Evolutionary conservation across 2,888 invertebrate species (phyloP), one percentile per base, ranked within the genome.

Genomic region (Folsomia candida): DNA sequence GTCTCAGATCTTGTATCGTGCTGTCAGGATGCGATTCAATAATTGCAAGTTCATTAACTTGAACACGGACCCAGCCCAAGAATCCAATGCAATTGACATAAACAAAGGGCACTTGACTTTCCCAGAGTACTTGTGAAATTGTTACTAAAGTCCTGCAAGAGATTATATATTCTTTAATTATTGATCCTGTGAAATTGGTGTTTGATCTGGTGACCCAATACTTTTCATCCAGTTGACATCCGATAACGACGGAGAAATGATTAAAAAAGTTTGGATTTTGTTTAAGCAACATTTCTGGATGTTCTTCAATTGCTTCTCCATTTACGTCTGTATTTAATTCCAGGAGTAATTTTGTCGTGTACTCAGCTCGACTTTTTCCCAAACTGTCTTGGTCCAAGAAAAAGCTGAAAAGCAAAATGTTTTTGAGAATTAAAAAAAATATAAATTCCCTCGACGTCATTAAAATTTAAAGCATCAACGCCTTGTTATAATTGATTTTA

Each of bases 11-110:
- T 68, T 90, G 89, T 76, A 86, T 86, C 78, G 90, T 90, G 85
- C 92, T 94, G 82, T 99, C 99, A 26, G 97, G 97, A 85, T 99
- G 97, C 22, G 93, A 89, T 85, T 99, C 97, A 76, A 97, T 87
- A 2, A 98, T 89, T 66, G 89, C 88, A 83, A 93, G 93, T 80
- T 93, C 93, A 78, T 87, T 85, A 85, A 84, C 76, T 71, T 97
- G 97, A 68, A 97, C 85, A 72, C 97, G 87, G 80, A 95, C 89
- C 75, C 92, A 92, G 2, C 95, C 97, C 77, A 98, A 85, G 83
- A 98, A 93, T 22, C 99, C 99, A 82, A 94, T 89, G 75, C 93
- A 93, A 68, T 91, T 88, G 81, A 94, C 94, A 66, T 93, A 88
- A 74, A 97, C 85, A 67, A 97, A 86, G 0, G 97, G 96, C 67